Base-by-base conservation (phyloP, 2,888 invertebrate genomes). In the Apotomis turbidana region DNA sequence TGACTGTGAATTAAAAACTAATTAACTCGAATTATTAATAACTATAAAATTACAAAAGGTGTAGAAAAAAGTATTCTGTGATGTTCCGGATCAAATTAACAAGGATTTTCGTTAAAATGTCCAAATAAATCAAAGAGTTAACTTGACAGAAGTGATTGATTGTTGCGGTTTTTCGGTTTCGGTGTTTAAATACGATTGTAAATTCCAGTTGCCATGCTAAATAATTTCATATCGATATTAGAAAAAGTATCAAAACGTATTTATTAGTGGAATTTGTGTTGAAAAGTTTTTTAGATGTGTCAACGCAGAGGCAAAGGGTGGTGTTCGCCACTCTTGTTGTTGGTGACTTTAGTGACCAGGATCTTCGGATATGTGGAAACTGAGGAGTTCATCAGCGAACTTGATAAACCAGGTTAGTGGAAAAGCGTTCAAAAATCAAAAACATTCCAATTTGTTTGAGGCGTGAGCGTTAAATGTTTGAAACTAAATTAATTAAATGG, bases 331-430 rank as follows among this genome's bases (percentile, higher is more conserved):
- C 82, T 81, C 80, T 78, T 84, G 76, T 75, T 71, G 10, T 51
- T 71, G n/a, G 61, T 67, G 55, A 57, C 91, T 78, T 79, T 91
- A 80, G 84, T 85, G 76, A 83, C 87, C 77, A 83, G 85, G 80
- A 83, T 88, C 81, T 82, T 90, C 80, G 90, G 89, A 74, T 93
- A 92, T 81, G 88, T 94, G 79, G 94, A 94, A 75, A 93, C 94
- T 15, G 94, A 90, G 78, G 91, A 94, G 77, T 91, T 93, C 76
- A 93, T 94, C 78, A 94, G 94, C 78, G 94, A 94, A 77, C 86
- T 95, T 77, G 94, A 95, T 79, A 94, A 93, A 79, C 95, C 95
- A 79, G 91, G 95, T 94, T 82, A 93, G 90, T 85, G 55, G 12
- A 13, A 13, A 4, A 54, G 8, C 54, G 27, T 27, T 46, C 51